Conservation (phyloP, 1,140 invertebrate species). For the Acromyrmex heyeri region DNA sequence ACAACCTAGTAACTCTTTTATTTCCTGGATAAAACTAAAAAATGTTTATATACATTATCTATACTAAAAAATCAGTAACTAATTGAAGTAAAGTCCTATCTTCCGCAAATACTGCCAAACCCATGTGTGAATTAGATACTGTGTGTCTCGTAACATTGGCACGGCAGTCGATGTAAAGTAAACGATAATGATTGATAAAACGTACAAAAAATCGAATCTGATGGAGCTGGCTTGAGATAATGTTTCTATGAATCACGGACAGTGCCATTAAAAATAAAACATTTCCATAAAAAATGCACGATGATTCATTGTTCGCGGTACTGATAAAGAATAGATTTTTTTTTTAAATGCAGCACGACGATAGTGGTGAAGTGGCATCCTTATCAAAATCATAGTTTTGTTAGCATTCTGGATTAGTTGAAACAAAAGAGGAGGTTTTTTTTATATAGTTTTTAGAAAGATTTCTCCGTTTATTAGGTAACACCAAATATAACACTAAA, state of each 20-base stretch:
- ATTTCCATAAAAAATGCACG: not conserved
- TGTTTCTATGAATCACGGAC: slow-evolving; percentile 15
- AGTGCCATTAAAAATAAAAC: slow-evolving; percentile 3
- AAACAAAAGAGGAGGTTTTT: no score
- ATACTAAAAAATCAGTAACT: slow-evolving; percentile 22
- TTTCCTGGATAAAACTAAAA: not conserved
- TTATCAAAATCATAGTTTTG: no score
- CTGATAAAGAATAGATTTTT: not conserved
- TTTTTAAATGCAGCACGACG: not conserved
- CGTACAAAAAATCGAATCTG: slow-evolving; percentile 40
- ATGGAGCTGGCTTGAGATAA: not conserved
- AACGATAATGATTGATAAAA: slow-evolving; percentile 43
- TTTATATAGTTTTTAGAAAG: no score
- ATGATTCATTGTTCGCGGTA: not conserved
- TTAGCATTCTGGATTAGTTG: no score
- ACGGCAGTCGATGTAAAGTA: slow-evolving; percentile 50
- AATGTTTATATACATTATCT: not conserved
- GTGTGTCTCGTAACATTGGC: slow-evolving; percentile 50
- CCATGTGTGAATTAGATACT: slow-evolving; percentile 83
- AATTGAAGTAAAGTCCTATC: slow-evolving; percentile 58
- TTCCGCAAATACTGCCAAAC: slow-evolving; percentile 78
- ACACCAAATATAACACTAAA: no score
- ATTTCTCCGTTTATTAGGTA: no score
- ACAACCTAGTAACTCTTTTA: no score
- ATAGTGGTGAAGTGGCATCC: no score